Evolutionary conservation across 2,113 vertebrate species (phyloP).

Genomic region (Dendrocopos noguchii): DNA sequence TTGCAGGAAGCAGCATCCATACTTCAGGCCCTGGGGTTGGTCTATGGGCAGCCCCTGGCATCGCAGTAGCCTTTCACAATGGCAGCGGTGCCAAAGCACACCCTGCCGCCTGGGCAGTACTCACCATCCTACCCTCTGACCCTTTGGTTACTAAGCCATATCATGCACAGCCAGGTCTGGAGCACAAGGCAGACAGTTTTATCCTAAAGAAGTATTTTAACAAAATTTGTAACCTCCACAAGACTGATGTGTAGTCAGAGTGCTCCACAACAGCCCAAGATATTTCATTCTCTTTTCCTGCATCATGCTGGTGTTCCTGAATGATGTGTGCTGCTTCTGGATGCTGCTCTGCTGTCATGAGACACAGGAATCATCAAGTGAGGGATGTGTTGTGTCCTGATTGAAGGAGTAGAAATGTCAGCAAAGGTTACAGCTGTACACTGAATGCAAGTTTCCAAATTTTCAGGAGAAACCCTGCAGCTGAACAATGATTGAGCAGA

Average conservation of each 20-base stretch:
- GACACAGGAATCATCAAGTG: background rate
- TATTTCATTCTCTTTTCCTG: background rate
- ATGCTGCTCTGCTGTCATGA: background rate
- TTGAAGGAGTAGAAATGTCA: background rate
- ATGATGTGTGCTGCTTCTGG: background rate
- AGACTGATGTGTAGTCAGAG: background rate
- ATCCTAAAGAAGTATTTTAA: background rate
- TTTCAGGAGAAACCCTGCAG: background rate
- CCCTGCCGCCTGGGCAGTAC: too few species aligned
- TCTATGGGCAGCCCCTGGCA: too few species aligned
- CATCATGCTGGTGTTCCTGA: background rate
- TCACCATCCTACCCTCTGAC: accelerated
- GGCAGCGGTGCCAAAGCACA: too few species aligned
- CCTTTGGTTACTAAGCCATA: accelerated
- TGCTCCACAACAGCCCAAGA: accelerated
- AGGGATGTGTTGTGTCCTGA: background rate
- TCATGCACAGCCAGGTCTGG: accelerated
- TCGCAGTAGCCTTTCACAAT: too few species aligned
- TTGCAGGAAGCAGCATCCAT: accelerated
- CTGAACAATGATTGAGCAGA: background rate
- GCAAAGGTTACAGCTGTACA: background rate
- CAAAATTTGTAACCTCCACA: background rate
- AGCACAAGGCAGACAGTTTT: background rate
- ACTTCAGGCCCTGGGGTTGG: accelerated
- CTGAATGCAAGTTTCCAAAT: background rate